These are phyloP conservation scores for Podarcis cretensis DNA, from an alignment of 2,113 vertebrate species.

Conservation along the genomic window DNA sequence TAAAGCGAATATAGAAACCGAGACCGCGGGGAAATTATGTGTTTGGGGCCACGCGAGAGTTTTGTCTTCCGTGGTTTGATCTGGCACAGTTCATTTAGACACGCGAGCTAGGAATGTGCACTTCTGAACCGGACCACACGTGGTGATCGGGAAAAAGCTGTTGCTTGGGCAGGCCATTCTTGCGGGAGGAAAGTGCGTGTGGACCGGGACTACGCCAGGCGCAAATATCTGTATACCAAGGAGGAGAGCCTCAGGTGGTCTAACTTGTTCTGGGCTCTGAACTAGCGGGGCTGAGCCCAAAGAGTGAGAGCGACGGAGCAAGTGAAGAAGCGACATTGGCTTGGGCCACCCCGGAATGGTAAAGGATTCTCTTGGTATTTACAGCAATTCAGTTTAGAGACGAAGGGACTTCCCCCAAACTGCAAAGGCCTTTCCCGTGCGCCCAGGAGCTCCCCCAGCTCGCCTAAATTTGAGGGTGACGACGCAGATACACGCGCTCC, in stretches of 20 bases:
- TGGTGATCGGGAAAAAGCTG: neutral
- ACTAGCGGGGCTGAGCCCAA: neutral
- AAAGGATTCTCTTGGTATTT: too few species aligned
- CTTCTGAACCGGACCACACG: neutral
- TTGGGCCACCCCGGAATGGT: too few species aligned
- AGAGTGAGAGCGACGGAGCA: neutral
- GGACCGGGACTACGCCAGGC: neutral
- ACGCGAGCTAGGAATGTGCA: neutral
- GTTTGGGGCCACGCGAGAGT: neutral
- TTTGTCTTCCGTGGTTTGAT: too few species aligned
- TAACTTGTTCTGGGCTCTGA: neutral
- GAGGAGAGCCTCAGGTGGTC: neutral
- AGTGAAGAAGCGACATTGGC: neutral
- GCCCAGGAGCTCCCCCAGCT: neutral
- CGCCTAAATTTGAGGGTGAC: neutral
- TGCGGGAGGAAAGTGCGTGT: too few species aligned
- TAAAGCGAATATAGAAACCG: neutral
- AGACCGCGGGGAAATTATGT: neutral
- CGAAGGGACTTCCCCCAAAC: neutral
- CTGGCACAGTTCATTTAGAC: neutral
- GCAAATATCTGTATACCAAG: too few species aligned
- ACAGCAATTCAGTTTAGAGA: neutral
- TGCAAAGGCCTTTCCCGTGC: neutral
- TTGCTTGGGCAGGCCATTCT: too few species aligned
- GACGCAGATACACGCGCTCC: too few species aligned